Percentiles rank a stretch among this genome's conserved stretches.
These are phyloP conservation scores for Rapana venosa DNA, from an alignment of 2,888 invertebrate species.

Conservation along the genomic window DNA sequence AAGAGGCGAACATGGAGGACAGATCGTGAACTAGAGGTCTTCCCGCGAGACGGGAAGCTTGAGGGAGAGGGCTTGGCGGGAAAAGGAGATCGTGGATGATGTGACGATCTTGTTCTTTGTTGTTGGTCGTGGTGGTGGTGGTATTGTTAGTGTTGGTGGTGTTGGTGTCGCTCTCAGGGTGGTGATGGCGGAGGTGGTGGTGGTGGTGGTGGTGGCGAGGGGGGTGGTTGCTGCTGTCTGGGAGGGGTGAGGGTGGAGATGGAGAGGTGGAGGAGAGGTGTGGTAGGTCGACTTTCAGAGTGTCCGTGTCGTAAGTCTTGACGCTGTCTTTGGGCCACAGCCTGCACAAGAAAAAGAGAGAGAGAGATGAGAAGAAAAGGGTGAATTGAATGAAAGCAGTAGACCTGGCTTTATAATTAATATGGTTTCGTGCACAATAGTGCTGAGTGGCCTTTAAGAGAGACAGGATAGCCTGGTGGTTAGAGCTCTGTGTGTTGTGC, in stretches of 20 bases:
- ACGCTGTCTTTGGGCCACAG: background rate
- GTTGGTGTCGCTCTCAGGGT: background rate
- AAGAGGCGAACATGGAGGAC: conserved; percentile 4
- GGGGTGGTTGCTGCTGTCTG: too few species aligned
- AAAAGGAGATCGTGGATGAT: background rate
- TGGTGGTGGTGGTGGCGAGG: background rate
- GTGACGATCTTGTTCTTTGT: too few species aligned
- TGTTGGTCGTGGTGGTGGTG: too few species aligned
- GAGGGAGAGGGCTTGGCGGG: background rate
- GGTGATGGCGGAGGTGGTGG: background rate
- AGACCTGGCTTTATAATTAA: too few species aligned
- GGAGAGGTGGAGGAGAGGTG: background rate
- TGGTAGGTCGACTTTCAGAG: background rate
- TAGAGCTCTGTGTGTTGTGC: too few species aligned
- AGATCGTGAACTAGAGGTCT: background rate
- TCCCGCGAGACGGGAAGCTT: background rate
- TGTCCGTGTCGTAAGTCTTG: background rate
- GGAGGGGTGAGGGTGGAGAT: background rate
- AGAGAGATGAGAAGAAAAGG: too few species aligned
- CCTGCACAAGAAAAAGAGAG: background rate
- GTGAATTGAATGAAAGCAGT: background rate
- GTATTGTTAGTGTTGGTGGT: too few species aligned
- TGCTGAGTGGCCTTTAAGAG: too few species aligned
- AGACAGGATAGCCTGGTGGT: too few species aligned
- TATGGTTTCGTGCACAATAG: too few species aligned